These are phyloP conservation scores for Drosophila ustulata DNA, from an alignment of 2,888 invertebrate species.

Conservation along the genomic window DNA sequence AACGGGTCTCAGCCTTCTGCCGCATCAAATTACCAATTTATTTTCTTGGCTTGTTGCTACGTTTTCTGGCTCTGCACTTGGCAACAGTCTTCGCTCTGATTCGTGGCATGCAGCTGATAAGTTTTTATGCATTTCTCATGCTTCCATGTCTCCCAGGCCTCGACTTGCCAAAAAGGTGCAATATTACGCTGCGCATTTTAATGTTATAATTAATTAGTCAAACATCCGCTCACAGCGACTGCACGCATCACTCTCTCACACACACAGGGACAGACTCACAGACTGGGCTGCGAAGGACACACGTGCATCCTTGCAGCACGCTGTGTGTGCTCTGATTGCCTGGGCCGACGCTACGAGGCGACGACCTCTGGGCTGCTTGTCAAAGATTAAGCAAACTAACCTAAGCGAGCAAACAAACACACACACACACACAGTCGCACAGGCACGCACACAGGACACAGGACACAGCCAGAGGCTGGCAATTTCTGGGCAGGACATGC, in stretches of 20 bases:
- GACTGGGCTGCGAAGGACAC: not conserved
- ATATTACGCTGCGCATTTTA: slow-evolving; percentile 52
- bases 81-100: slow-evolving; percentile 3
- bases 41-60: slow-evolving; percentile 70
- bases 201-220: slow-evolving; percentile 63
- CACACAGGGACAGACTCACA: not conserved
- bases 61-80: slow-evolving; percentile 41
- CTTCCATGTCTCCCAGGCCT: too few species aligned
- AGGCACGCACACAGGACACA: slow-evolving; percentile 3
- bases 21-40: slow-evolving; percentile 80
- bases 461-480: slow-evolving; percentile 33
- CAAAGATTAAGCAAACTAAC: slow-evolving; percentile 80
- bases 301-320: slow-evolving; percentile 12
- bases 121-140: slow-evolving; percentile 43
- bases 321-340: slow-evolving; percentile 56
- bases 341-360: slow-evolving; percentile 42
- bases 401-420: slow-evolving; percentile 70
- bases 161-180: slow-evolving; percentile 39
- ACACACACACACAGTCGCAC: slow-evolving; percentile 40
- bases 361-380: slow-evolving; percentile 78
- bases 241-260: slow-evolving; percentile 15
- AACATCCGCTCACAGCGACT: slow-evolving; percentile 21
- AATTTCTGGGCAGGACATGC: slow-evolving; percentile 50
- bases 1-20: slow-evolving; percentile 62
- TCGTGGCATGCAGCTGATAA: slow-evolving; percentile 45